Evolutionary conservation across 2,797 vertebrate genomes (phyloP).

Genomic region (Bucorvus abyssinicus): DNA sequence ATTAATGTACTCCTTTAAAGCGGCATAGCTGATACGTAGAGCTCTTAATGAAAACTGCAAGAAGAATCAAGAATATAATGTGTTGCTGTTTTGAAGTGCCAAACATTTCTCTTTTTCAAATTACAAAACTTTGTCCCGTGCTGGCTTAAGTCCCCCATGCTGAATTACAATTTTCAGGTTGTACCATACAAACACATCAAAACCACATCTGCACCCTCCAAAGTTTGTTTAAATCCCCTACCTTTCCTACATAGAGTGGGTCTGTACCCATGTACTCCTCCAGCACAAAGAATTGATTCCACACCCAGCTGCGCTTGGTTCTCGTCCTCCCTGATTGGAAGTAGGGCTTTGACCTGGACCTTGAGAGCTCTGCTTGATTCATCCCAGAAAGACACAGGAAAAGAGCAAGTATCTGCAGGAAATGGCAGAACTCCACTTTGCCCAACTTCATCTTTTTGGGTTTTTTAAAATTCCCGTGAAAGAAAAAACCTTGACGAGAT

Average conservation of each 20-base stretch:
- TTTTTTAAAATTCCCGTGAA: constrained; percentile 43
- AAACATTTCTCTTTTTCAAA: not conserved
- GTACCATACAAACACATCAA: not conserved
- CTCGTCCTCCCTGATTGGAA: constrained; percentile 81
- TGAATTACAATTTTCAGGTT: not conserved
- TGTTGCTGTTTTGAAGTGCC: not conserved
- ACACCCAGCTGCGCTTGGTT: constrained; percentile 97
- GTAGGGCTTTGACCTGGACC: constrained; percentile 75
- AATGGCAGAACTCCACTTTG: constrained; percentile 78
- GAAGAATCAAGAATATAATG: not conserved
- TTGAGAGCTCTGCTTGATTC: constrained; percentile 79
- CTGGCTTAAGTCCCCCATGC: not conserved
- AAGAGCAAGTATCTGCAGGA: constrained; percentile 83
- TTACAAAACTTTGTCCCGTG: not conserved
- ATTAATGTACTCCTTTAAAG: not conserved
- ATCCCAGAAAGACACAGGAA: constrained; percentile 83
- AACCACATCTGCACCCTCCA: not conserved
- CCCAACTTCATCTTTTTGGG: constrained; percentile 81
- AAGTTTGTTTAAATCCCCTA: constrained; percentile 73
- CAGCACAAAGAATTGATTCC: constrained; percentile 99
- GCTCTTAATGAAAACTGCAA: not conserved
- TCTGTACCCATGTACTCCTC: constrained; percentile 97
- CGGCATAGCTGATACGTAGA: not conserved
- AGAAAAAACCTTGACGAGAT: constrained; percentile 73
- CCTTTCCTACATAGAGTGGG: constrained; percentile 97